phyloP scores from a whole-genome alignment of 2,797 vertebrate genomes.

The Alosa sapidissima region DNA sequence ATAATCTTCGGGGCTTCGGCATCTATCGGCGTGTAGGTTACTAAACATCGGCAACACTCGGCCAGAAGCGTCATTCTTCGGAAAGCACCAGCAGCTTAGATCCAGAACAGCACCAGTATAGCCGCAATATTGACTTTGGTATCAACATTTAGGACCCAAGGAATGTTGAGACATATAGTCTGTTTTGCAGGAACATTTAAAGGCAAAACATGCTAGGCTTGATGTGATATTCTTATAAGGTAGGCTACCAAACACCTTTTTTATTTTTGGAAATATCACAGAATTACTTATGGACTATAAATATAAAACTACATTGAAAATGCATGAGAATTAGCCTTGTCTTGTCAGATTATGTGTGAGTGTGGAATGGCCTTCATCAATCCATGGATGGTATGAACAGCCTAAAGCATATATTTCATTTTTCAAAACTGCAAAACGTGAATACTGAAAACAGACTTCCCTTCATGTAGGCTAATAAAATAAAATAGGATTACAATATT shows the following conservation, averaged over 20 bases:
- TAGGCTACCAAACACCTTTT: too few species aligned
- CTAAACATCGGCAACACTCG: constrained; percentile 58
- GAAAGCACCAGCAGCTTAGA: background rate
- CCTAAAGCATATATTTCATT: too few species aligned
- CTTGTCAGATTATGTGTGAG: too few species aligned
- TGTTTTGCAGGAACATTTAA: background rate
- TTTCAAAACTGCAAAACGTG: too few species aligned
- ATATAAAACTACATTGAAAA: too few species aligned
- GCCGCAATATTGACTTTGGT: background rate
- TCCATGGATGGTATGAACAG: too few species aligned
- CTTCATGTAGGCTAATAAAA: too few species aligned
- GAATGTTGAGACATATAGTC: background rate
- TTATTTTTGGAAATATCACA: background rate
- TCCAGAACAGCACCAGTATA: constrained; percentile 10
- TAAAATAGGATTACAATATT: background rate
- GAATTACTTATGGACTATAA: too few species aligned
- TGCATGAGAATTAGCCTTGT: too few species aligned
- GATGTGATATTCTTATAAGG: background rate
- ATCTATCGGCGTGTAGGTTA: constrained; percentile 53
- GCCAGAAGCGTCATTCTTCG: constrained; percentile 53
- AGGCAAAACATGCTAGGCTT: background rate
- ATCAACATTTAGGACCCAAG: background rate
- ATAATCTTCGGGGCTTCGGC: constrained; percentile 56
- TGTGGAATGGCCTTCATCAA: too few species aligned
- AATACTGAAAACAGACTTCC: too few species aligned